These are phyloP conservation scores for Gasteruption jaculator DNA, from an alignment of 2,888 invertebrate species.

Conservation along the genomic window DNA sequence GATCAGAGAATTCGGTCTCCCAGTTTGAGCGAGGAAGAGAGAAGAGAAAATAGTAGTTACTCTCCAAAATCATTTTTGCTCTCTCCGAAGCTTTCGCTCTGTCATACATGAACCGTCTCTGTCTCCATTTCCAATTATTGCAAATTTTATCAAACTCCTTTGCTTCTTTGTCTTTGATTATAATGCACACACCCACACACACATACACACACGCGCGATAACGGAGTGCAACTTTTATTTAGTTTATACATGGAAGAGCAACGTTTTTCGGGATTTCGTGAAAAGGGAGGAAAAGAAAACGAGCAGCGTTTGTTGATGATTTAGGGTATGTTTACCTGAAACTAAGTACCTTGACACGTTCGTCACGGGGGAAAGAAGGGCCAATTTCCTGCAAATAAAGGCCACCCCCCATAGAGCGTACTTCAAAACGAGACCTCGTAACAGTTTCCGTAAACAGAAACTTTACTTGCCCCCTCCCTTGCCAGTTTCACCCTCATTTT, in stretches of 20 bases:
- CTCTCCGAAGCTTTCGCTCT: too few relatives aligned
- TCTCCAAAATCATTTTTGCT: too few relatives aligned
- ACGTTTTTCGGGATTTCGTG: conserved; percentile 27
- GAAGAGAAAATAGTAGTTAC: too few relatives aligned
- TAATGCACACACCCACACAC: too few relatives aligned
- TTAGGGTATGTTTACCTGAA: conserved; percentile 43
- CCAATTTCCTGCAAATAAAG: conserved; percentile 31
- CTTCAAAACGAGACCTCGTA: conserved; percentile 31
- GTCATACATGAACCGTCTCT: too few relatives aligned
- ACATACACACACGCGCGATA: too few relatives aligned
- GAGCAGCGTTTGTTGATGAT: conserved; percentile 25
- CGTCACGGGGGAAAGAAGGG: conserved; percentile 29
- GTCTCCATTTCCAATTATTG: too few relatives aligned
- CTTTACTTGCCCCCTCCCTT: conserved; percentile 10
- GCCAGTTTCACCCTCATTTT: conserved; percentile 16
- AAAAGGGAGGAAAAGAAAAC: conserved; percentile 31
- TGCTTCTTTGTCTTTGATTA: too few relatives aligned
- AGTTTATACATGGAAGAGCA: too few relatives aligned
- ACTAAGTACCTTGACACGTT: conserved; percentile 39
- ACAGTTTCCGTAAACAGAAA: conserved; percentile 37
- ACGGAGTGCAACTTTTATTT: too few relatives aligned
- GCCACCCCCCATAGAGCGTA: conserved; percentile 25
- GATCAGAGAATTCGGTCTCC: conserved; percentile 35
- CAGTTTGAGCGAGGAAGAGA: too few relatives aligned
- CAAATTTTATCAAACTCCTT: too few relatives aligned